These are phyloP conservation scores for Chascanopsetta lugubris DNA, from an alignment of 2,113 vertebrate species.

Conservation along the genomic window DNA sequence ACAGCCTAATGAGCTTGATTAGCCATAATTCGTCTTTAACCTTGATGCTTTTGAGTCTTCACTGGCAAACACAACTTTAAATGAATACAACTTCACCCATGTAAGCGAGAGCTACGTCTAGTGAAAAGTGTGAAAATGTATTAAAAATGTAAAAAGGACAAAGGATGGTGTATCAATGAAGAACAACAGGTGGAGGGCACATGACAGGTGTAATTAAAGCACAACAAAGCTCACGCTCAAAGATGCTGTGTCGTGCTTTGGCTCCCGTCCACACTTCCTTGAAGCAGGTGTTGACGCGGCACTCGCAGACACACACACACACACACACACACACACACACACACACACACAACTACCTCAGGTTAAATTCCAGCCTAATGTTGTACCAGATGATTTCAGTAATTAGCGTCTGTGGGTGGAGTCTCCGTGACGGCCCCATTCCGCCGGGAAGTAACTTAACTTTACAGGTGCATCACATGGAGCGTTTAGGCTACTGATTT, in stretches of 20 bases:
- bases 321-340: too few relatives aligned
- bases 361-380: conserved; percentile 41
- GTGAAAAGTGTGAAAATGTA: background rate
- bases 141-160: background rate
- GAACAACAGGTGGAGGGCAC: conserved; percentile 35
- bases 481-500: background rate
- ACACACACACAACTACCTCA: conserved; percentile 34
- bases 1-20: too few relatives aligned
- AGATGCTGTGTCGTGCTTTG: conserved; percentile 15
- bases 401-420: conserved; percentile 15
- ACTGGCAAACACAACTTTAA: too few relatives aligned
- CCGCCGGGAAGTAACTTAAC: background rate
- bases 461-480: background rate
- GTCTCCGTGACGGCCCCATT: background rate
- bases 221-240: conserved; percentile 1
- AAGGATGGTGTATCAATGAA: background rate
- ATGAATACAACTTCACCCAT: too few relatives aligned
- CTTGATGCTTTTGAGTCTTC: too few relatives aligned
- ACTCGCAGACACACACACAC: background rate
- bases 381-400: conserved; percentile 34
- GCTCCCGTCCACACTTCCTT: background rate
- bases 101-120: too few relatives aligned
- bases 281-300: conserved; percentile 31
- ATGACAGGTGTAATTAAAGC: conserved; percentile 46
- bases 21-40: too few relatives aligned